Base-by-base conservation (phyloP, 1,140 invertebrate genomes). In the Psix sp. region DNA sequence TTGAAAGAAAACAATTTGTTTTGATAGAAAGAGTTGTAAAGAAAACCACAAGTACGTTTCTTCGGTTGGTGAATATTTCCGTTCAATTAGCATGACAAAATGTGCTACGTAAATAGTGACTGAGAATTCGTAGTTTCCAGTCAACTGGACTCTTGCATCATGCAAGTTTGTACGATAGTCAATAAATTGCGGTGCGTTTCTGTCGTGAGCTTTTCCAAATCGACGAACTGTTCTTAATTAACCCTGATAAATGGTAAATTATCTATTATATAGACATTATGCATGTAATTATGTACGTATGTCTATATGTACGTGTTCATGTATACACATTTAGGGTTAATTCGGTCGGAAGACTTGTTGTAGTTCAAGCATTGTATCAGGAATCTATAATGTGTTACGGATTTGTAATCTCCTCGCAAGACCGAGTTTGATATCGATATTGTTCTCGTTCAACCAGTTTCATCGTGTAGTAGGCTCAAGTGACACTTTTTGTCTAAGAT, bases 321-420 rank as follows among this genome's bases (percentile, higher is more conserved):
- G 62, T 51, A 39, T 13, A 10, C 33, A 57, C 13, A 3, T 14
- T 52, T 26, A 36, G 63, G 68, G 68, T 73, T 76, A 76, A 68
- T 65, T 72, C 65, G 59, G 56, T 76, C 57, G 74, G 67, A 63
- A 51, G 78, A 81, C 76, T 77, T 73, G 76, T 77, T 52, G 60
- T 26, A 43, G 40, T 40, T 63, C 24, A 59, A 48, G 59, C 56
- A 18, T 71, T 46, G 49, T 62, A 24, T 26, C 13, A 10, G 13
- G 49, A 74, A 77, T 79, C 75, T 77, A 40, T 77, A 77, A 66
- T 74, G 66, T 73, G 78, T 78, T 80, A 78, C 76, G 79, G 77
- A 74, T 77, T 79, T 74, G 63, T 82, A 82, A 84, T 84, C 78
- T 78, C 78, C 78, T 83, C 78, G 77, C 82, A 77, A 77, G 75